Evolutionary conservation across 2,888 invertebrate genomes (phyloP).

Genomic region (Aproaerema taeniolella): DNA sequence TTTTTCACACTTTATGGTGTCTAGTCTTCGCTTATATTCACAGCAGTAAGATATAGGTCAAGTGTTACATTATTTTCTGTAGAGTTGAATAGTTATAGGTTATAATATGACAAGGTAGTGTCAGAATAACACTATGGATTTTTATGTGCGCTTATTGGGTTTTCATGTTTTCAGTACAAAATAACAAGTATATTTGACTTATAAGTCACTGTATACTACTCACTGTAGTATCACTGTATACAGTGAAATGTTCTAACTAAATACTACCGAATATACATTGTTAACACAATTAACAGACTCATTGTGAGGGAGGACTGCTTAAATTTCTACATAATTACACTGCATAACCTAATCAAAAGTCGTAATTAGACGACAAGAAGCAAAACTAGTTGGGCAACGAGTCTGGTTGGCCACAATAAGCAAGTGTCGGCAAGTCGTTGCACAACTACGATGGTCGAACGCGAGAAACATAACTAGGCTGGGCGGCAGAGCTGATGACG

Average conservation of each 20-base stretch:
- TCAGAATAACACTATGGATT: too few species aligned
- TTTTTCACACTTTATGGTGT: too few species aligned
- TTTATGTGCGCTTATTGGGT: too few species aligned
- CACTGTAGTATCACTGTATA: neutral
- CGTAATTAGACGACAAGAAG: constrained; percentile 68
- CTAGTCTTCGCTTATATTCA: too few species aligned
- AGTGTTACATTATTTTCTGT: too few species aligned
- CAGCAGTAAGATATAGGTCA: too few species aligned
- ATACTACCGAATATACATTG: too few species aligned
- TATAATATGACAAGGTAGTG: too few species aligned
- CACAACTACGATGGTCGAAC: constrained; percentile 73
- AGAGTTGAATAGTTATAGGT: too few species aligned
- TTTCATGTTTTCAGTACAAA: too few species aligned
- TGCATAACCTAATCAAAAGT: constrained; percentile 54
- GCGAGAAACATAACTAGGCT: constrained; percentile 77
- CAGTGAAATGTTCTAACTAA: neutral
- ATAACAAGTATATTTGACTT: too few species aligned
- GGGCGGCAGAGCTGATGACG: constrained; percentile 66
- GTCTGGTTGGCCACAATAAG: constrained; percentile 65
- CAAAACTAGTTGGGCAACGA: constrained; percentile 67
- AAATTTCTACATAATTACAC: constrained; percentile 40
- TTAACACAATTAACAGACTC: neutral
- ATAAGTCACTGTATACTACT: too few species aligned
- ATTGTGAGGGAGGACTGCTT: neutral
- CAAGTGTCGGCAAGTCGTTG: constrained; percentile 71